These are phyloP conservation scores for Drosophila paracracens DNA, from an alignment of 2,888 invertebrate genomes.

Conservation along the genomic window DNA sequence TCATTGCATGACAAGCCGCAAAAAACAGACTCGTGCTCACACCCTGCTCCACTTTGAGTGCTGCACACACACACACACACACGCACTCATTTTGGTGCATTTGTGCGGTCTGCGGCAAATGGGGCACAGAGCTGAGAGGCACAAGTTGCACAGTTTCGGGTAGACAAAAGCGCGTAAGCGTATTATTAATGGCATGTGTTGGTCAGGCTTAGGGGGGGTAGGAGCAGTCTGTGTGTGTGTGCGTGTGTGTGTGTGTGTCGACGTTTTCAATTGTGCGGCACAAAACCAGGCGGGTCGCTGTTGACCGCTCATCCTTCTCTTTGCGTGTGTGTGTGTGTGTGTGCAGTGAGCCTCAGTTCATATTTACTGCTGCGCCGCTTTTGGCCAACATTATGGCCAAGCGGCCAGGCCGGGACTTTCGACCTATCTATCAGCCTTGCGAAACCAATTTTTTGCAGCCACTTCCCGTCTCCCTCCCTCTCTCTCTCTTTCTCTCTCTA, in stretches of 20 bases:
- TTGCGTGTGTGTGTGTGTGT: neutral
- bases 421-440: constrained; percentile 50
- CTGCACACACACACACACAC: constrained; percentile 20
- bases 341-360: constrained; percentile 39
- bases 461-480: constrained; percentile 13
- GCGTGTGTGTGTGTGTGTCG: constrained; percentile 14
- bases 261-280: constrained; percentile 61
- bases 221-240: neutral
- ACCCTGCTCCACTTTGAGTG: constrained; percentile 29
- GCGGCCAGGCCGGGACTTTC: constrained; percentile 5
- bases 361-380: constrained; percentile 65
- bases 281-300: constrained; percentile 36
- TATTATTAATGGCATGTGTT: constrained; percentile 71
- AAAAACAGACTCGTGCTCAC: constrained; percentile 33
- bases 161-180: constrained; percentile 79
- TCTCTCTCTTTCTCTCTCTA: constrained; percentile 11
- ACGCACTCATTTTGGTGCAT: constrained; percentile 39
- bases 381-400: constrained; percentile 53
- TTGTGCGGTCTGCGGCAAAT: constrained; percentile 40
- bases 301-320: constrained; percentile 6
- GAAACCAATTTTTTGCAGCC: constrained; percentile 30
- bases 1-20: constrained; percentile 45
- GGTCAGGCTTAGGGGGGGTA: neutral
- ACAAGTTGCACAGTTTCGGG: constrained; percentile 33
- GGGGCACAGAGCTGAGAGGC: neutral